These are phyloP conservation scores for Cochlearius cochlearius DNA, from an alignment of 2,113 vertebrate species.

Conservation along the genomic window DNA sequence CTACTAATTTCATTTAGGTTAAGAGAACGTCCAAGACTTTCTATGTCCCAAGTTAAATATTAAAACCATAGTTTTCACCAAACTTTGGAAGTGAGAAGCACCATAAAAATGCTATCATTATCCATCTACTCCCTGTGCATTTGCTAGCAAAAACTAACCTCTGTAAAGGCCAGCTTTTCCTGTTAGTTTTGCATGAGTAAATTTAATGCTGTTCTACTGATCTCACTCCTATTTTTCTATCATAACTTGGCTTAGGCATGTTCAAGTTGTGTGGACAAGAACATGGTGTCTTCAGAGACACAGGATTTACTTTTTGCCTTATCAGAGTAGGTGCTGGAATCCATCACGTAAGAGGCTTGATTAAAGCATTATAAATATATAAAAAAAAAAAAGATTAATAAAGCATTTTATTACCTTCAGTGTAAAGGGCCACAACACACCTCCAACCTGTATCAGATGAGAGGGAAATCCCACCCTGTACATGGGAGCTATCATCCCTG, in stretches of 20 bases:
- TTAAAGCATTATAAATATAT: neutral
- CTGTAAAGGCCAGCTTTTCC: neutral
- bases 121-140: neutral
- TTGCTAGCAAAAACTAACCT: conserved; percentile 16
- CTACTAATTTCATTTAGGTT: neutral
- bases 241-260: neutral
- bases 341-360: neutral
- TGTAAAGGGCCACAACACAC: neutral
- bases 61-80: neutral
- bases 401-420: neutral
- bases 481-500: neutral
- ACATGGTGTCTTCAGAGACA: neutral
- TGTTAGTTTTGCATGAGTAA: neutral
- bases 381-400: neutral
- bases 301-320: neutral
- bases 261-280: neutral
- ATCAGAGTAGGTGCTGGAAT: neutral
- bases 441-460: neutral
- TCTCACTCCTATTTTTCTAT: neutral
- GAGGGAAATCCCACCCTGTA: neutral
- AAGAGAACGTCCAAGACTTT: neutral
- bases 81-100: neutral
- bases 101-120: neutral
- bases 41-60: neutral
- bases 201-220: conserved; percentile 12